Evolutionary conservation across 1,140 invertebrate species (phyloP), one percentile per base, ranked within the genome.

Genomic region (Apis laboriosa): DNA sequence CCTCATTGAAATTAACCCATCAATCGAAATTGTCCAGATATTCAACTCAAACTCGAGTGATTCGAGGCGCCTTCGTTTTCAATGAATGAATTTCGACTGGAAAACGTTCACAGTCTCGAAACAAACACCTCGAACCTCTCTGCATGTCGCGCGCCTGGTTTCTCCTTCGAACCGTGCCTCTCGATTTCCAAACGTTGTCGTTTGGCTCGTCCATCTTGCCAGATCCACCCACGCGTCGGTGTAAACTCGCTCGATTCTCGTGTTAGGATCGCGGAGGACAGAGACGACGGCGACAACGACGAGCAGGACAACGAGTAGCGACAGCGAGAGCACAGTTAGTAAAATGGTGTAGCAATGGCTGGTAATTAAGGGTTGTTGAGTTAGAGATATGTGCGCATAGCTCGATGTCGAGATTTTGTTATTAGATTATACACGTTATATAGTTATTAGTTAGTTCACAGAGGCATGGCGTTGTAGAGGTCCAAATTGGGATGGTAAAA

Each of bases 381-480:
- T 58, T 60, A 75, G 34, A 75, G 58, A 75, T 63, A 63, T 92
- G 92, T 90, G 92, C 92, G 88, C 88, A 89, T 78, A 92, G 88
- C 90, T 90, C 86, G 85, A 49, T 89, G 82, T 89, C 79, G 74
- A 82, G 55, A 63, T 63, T 82, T 43, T 61, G 15, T 76, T 75
- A 58, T 53, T 74, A 80, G 51, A 49, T 53, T 70, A 80, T 43
- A 49, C 43, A 85, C 73, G 11, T 19, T 9, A 49, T 75, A 81
- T 68, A 70, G 34, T 43, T 43, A 70, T 68, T 86, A 92, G 90
- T 93, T 94, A 94, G 96, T 96, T 97, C 96, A 97, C 96, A 97
- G 96, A 96, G 96, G 96, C 96, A 97, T 96, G 95, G 96, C 96
- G 95, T 97, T 97, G 92, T 94, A 94, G 86, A 94, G 92, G 90